phyloP scores from a whole-genome alignment of 2,113 vertebrate species.

The Rhinolophus ferrumequinum region DNA sequence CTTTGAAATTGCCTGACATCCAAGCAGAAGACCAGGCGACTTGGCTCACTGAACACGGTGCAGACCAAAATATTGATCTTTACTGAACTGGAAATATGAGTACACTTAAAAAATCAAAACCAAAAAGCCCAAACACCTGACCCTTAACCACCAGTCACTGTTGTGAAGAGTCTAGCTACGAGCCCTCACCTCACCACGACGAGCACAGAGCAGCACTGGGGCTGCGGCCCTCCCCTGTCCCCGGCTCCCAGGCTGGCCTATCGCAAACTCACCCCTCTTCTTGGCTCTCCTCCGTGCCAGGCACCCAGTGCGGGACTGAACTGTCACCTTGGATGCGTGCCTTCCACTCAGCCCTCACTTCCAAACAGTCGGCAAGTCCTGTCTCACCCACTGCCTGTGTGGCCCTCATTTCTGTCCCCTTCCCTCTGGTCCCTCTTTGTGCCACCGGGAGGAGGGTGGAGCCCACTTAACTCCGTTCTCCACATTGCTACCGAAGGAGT shows the following conservation, averaged over 20 bases:
- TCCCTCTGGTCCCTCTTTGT: neutral
- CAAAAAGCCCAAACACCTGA: neutral
- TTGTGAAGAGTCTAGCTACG: neutral
- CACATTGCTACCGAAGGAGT: neutral
- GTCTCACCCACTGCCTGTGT: neutral
- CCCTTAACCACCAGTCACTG: neutral
- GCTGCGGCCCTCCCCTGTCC: accelerated
- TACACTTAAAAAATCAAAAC: neutral
- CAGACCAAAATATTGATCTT: neutral
- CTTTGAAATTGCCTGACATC: neutral
- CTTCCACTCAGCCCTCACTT: neutral
- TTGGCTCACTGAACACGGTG: neutral
- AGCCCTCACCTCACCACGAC: accelerated
- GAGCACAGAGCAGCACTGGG: accelerated
- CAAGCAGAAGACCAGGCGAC: neutral
- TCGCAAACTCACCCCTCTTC: neutral
- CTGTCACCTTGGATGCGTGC: accelerated
- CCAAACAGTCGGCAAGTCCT: neutral
- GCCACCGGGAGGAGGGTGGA: neutral
- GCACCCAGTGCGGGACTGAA: neutral
- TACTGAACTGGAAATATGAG: neutral
- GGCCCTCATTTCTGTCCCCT: neutral
- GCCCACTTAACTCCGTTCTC: neutral
- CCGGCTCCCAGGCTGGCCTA: accelerated
- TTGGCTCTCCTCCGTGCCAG: neutral